Percentiles rank a stretch among this genome's conserved stretches.
These are phyloP conservation scores for Molothrus aeneus DNA, from an alignment of 2,797 vertebrate species.

Conservation along the genomic window DNA sequence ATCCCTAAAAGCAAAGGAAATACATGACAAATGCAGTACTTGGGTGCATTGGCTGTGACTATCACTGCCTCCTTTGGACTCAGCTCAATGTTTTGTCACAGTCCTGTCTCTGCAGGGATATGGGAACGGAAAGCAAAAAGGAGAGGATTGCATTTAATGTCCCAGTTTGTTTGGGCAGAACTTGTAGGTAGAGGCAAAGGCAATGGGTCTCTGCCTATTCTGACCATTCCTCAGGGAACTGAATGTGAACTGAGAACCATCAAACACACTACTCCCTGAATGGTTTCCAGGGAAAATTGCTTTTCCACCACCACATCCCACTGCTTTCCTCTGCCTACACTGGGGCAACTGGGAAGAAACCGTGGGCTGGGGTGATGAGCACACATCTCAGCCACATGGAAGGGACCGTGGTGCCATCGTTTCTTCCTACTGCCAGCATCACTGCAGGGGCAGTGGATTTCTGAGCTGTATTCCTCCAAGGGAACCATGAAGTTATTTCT, in stretches of 20 bases:
- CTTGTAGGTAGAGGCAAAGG: background rate
- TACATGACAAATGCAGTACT: background rate
- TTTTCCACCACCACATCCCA: background rate
- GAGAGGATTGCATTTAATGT: background rate
- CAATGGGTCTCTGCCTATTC: background rate
- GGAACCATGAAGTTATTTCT: conserved; percentile 13
- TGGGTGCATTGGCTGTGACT: background rate
- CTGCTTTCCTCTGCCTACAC: background rate
- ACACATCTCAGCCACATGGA: fast-evolving
- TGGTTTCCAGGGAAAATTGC: background rate
- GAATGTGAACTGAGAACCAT: background rate
- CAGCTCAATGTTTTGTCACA: fast-evolving
- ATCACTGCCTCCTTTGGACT: fast-evolving
- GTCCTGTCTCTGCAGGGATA: background rate
- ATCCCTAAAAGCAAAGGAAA: background rate
- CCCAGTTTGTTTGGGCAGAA: background rate
- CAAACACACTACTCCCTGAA: background rate
- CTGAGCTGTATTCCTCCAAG: background rate
- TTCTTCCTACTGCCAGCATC: background rate
- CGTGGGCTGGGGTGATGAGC: background rate
- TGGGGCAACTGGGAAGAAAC: background rate
- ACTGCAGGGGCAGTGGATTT: background rate
- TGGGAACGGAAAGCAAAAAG: background rate
- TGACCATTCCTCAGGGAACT: background rate
- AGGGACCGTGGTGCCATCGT: fast-evolving